Percentiles rank a stretch among this genome's conserved stretches.
These are phyloP conservation scores for Caradrina clavipalpis DNA, from an alignment of 2,888 invertebrate species.

Conservation along the genomic window DNA sequence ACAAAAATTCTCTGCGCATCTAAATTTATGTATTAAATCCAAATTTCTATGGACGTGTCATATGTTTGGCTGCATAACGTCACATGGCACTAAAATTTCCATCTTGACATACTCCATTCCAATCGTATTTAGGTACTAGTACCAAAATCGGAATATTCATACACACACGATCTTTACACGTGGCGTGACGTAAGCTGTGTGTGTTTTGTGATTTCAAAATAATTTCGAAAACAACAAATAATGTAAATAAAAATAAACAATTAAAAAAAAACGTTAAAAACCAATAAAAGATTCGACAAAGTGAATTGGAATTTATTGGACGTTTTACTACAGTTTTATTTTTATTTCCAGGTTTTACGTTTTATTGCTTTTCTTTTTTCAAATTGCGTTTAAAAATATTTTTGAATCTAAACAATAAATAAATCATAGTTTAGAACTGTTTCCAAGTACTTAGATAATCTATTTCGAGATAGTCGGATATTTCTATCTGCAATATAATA, in stretches of 20 bases:
- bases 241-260: constrained; percentile 4
- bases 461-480: constrained; percentile 67
- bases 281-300: constrained; percentile 11
- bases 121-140: constrained; percentile 14
- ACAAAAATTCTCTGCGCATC: not conserved
- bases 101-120: constrained; percentile 11
- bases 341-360: constrained; percentile 3
- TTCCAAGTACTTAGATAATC: constrained; percentile 57
- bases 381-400: constrained; percentile 18
- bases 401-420: constrained; percentile 38
- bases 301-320: constrained; percentile 20
- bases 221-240: constrained; percentile 13
- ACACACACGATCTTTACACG: constrained; percentile 33
- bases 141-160: constrained; percentile 10
- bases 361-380: constrained; percentile 13
- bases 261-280: constrained; percentile 1
- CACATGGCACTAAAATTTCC: constrained; percentile 21
- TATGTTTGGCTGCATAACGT: not conserved
- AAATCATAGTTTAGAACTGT: constrained; percentile 38
- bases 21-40: not conserved
- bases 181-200: constrained; percentile 50
- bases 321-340: constrained; percentile 16
- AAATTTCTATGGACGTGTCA: not conserved
- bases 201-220: constrained; percentile 26
- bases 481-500: constrained; percentile 70